Percentiles rank a stretch among this genome's conserved stretches.
Evolutionary conservation across 1,140 invertebrate genomes (phyloP).

Genomic region (Pygmarrhopalites habei): DNA sequence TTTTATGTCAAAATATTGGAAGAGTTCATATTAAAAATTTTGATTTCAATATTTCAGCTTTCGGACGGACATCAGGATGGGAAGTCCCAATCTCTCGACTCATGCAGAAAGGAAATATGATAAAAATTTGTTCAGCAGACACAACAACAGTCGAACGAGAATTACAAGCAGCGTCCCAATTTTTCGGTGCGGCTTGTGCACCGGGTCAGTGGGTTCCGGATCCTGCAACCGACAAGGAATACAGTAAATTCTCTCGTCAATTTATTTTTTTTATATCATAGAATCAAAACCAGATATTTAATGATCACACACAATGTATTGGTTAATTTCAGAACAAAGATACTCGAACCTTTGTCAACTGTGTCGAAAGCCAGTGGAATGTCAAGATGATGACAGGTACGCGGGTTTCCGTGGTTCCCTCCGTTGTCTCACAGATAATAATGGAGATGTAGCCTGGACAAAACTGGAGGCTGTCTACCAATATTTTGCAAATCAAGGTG

Average conservation of each 20-base stretch:
- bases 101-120: slow-evolving; percentile 58
- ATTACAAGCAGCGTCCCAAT: slow-evolving; percentile 58
- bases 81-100: slow-evolving; percentile 59
- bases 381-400: slow-evolving; percentile 72
- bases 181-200: slow-evolving; percentile 67
- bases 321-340: slow-evolving; percentile 51
- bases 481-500: slow-evolving; percentile 25
- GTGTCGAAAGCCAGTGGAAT: slow-evolving; percentile 62
- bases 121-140: slow-evolving; percentile 56
- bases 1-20: too few relatives aligned
- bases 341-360: slow-evolving; percentile 65
- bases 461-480: slow-evolving; percentile 61
- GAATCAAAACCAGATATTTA: slow-evolving; percentile 7
- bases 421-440: slow-evolving; percentile 66
- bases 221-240: slow-evolving; percentile 53
- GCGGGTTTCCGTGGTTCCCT: slow-evolving; percentile 77
- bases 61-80: slow-evolving; percentile 74
- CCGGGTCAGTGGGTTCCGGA: slow-evolving; percentile 72
- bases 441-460: slow-evolving; percentile 74
- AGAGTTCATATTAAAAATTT: too few relatives aligned
- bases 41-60: too few relatives aligned
- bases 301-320: slow-evolving; percentile 11
- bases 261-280: background rate
- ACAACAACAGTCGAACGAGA: slow-evolving; percentile 68
- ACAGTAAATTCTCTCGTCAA: slow-evolving; percentile 56